phyloP scores from a whole-genome alignment of 2,888 invertebrate species.

The Hoplodrina blanda region DNA sequence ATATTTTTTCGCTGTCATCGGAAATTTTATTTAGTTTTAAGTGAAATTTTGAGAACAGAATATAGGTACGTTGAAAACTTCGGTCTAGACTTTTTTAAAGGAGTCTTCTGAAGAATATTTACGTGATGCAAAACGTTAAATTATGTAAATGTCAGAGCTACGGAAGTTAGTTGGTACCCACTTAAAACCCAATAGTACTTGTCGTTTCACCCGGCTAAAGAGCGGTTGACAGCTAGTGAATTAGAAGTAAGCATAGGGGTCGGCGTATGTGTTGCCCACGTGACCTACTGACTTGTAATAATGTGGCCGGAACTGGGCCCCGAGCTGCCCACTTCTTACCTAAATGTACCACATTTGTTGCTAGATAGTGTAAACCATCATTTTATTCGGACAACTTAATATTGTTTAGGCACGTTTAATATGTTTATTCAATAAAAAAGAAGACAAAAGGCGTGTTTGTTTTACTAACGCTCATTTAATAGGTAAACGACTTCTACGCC shows the following conservation, averaged over 20 bases:
- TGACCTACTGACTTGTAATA: constrained; percentile 24
- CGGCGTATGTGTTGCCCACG: constrained; percentile 4
- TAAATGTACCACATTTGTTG: constrained; percentile 12
- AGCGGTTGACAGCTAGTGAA: constrained; percentile 2
- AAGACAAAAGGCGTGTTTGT: not conserved
- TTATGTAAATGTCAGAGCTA: constrained; percentile 10
- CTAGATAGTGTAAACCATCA: not conserved
- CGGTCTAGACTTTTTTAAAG: no score
- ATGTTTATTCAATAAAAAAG: constrained; percentile 9
- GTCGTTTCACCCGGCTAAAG: constrained; percentile 8
- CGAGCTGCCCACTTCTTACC: constrained; percentile 1
- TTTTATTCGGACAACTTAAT: not conserved
- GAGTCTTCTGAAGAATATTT: constrained; percentile 2
- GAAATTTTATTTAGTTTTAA: not conserved
- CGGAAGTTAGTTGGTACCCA: constrained; percentile 15
- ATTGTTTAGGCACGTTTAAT: not conserved
- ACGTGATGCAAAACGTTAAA: constrained; percentile 9
- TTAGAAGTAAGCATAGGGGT: constrained; percentile 5
- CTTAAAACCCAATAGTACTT: constrained; percentile 16
- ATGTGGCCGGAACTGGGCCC: not conserved
- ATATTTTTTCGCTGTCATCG: not conserved
- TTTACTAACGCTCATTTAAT: constrained; percentile 7
- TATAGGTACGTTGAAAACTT: constrained; percentile 19
- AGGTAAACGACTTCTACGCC: constrained; percentile 8
- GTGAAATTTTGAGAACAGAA: not conserved